Evolutionary conservation across 2,113 vertebrate genomes (phyloP), one percentile per base, ranked within the genome.

Genomic region (pig (Sus scrofa)): DNA sequence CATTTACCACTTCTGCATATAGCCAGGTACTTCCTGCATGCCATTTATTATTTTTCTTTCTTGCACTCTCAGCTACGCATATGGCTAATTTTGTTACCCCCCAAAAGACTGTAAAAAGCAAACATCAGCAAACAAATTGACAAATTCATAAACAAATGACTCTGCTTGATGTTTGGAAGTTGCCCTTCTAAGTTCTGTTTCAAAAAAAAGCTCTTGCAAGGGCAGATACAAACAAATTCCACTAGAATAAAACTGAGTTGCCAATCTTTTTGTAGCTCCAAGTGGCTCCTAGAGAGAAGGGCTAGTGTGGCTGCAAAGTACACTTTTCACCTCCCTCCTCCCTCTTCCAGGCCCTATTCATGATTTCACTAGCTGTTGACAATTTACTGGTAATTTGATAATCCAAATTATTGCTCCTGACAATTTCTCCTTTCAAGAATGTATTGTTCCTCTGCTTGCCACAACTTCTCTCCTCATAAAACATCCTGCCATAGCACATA

Each of bases 31-130:
- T n/a, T n/a, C n/a, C n/a, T n/a, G n/a, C n/a, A n/a, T n/a, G n/a
- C n/a, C 24, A 75, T 79, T 93, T 67, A 27, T 34, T 77, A 70
- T 63, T 70, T 95, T 70, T 75, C 16, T 85, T 86, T 63, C n/a
- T 73, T 13, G 77, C 60, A 74, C 26, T 89, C 39, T 37, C 44
- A 63, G 7, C 6, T 44, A 26, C 22, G 77, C 6, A 26, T 79
- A 75, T 73, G 58, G 27, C 75, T n/a, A 52, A 63, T 37, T 20
- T 52, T 84, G 7, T 83, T 91, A 65, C 0, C 12, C 74, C 32
- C 70, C n/a, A 85, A 92, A 91, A 89, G 13, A 44, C 18, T 56
- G 2, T 26, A 85, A 92, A 93, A 54, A 15, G 2, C 22, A 78
- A 86, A 27, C 22, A 56, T 37, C 15, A 54, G 81, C 32, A 96